Conservation (phyloP, 1,140 invertebrate species). For the Euura saliciscinereae region DNA sequence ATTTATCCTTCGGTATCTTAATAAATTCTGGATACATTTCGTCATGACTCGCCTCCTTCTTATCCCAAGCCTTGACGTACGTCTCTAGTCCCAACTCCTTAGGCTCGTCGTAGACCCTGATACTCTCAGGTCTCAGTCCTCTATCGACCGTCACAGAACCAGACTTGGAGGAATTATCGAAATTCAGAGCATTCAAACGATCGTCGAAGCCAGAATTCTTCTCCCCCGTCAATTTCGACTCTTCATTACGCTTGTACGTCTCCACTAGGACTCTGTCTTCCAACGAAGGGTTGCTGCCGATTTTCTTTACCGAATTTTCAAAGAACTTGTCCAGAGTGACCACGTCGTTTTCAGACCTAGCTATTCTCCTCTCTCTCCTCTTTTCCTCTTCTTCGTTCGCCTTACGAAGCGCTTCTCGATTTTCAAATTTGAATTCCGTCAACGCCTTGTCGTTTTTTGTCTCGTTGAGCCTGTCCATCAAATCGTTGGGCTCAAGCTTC, state of each 20-base stretch:
- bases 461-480: slow-evolving; percentile 22
- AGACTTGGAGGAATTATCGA: no score
- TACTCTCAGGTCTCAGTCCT: background rate
- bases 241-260: slow-evolving; percentile 14
- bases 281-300: background rate
- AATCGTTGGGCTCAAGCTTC: background rate
- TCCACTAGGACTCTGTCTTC: slow-evolving; percentile 23
- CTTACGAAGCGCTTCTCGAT: no score
- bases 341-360: background rate
- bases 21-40: slow-evolving; percentile 65
- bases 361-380: background rate
- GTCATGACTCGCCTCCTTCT: slow-evolving; percentile 34
- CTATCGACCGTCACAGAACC: no score
- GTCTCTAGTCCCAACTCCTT: slow-evolving; percentile 47
- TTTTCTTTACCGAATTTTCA: slow-evolving; percentile 15
- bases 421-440: slow-evolving; percentile 21
- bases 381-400: background rate
- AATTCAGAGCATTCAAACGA: slow-evolving; percentile 21
- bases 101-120: slow-evolving; percentile 15
- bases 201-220: slow-evolving; percentile 27
- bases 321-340: slow-evolving; percentile 26
- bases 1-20: slow-evolving; percentile 67
- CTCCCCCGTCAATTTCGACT: background rate
- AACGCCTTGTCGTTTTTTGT: background rate
- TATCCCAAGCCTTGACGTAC: slow-evolving; percentile 38